Evolutionary conservation across 2,888 invertebrate species (phyloP).

Genomic region (Tetranychus truncatus): DNA sequence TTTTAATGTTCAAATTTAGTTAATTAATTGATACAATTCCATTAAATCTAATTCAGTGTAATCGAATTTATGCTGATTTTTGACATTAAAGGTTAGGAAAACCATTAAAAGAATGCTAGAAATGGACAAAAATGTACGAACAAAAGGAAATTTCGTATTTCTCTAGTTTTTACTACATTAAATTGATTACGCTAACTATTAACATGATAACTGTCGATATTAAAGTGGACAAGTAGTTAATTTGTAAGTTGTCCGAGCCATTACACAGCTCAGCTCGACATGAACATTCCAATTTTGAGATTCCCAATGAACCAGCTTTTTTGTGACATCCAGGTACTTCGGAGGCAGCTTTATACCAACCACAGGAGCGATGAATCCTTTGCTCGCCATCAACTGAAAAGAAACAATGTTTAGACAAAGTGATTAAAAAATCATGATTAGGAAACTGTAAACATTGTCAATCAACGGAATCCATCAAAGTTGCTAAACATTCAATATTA

Average conservation of each 20-base stretch:
- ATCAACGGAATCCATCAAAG: neutral
- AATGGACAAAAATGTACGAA: neutral
- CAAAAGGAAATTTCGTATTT: neutral
- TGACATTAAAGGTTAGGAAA: neutral
- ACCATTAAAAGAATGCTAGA: neutral
- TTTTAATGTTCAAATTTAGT: no score
- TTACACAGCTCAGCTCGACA: neutral
- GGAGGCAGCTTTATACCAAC: neutral
- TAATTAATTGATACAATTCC: no score
- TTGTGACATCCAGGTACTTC: neutral
- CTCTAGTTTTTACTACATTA: neutral
- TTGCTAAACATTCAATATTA: no score
- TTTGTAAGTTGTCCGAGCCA: neutral
- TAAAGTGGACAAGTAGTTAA: neutral
- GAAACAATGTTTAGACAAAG: neutral
- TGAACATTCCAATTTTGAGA: neutral
- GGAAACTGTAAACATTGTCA: neutral
- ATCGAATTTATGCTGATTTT: no score
- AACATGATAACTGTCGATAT: neutral
- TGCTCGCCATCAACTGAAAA: neutral
- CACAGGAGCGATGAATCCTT: neutral
- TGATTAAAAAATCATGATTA: neutral
- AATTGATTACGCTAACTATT: neutral
- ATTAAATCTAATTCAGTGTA: no score
- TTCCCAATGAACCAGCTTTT: neutral